A percentile compares a stretch with the other conserved stretches of the same genome.
Conservation (phyloP, 2,888 invertebrate species). For the Willowsia nigromaculata region DNA sequence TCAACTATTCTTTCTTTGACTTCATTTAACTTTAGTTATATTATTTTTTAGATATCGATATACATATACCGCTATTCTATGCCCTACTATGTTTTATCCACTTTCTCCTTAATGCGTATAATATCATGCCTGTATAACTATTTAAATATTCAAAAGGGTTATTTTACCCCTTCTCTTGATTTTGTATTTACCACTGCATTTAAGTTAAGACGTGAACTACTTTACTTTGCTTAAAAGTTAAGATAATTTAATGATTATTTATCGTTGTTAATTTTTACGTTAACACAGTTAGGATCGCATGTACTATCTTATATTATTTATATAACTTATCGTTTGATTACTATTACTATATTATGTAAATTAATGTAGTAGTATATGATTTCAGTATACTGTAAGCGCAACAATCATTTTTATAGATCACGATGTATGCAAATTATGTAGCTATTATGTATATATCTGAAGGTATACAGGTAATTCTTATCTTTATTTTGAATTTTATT, state of each 20-base stretch:
- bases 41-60: constrained; percentile 12
- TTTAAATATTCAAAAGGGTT: constrained; percentile 31
- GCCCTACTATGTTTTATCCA: constrained; percentile 14
- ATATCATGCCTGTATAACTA: constrained; percentile 1
- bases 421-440: not conserved
- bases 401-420: no score
- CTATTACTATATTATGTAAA: no score
- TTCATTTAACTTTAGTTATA: constrained; percentile 45
- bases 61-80: constrained; percentile 1
- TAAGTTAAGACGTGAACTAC: not conserved
- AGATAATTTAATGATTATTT: not conserved
- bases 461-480: no score
- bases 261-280: not conserved
- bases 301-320: not conserved
- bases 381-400: no score
- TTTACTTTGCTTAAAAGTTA: not conserved
- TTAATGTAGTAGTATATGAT: no score
- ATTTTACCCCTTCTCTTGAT: constrained; percentile 49
- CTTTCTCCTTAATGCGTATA: constrained; percentile 17
- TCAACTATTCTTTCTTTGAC: constrained; percentile 40
- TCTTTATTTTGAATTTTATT: not conserved
- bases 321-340: no score
- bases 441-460: not conserved
- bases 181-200: constrained; percentile 22
- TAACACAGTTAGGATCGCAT: not conserved